Evolutionary conservation across 1,140 invertebrate species (phyloP).

Genomic region (Scaptomyza montana): DNA sequence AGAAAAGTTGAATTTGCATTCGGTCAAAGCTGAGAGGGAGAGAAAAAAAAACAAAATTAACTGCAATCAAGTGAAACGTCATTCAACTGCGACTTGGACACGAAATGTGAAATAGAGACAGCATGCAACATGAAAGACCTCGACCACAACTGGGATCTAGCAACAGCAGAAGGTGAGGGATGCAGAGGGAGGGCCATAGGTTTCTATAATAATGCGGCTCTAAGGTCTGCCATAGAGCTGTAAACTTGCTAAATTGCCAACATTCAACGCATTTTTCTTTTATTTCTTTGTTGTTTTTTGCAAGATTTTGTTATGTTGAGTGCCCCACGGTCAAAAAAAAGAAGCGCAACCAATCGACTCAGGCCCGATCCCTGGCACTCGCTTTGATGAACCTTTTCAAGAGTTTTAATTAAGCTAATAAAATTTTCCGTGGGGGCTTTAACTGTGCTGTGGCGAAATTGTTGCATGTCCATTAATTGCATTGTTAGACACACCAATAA

Average conservation of each 20-base stretch:
- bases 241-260: conserved; percentile 79
- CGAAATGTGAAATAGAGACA: conserved; percentile 31
- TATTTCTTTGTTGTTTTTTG: conserved; percentile 21
- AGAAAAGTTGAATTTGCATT: conserved; percentile 70
- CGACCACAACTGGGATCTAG: conserved; percentile 26
- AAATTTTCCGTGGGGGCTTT: conserved; percentile 48
- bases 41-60: conserved; percentile 64
- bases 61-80: conserved; percentile 81
- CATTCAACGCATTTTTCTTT: conserved; percentile 72
- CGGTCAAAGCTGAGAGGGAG: too few species aligned
- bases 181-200: conserved; percentile 33
- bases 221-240: conserved; percentile 52
- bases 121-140: conserved; percentile 30
- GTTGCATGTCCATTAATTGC: conserved; percentile 74
- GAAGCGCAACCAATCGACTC: conserved; percentile 70
- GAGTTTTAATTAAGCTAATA: conserved; percentile 81
- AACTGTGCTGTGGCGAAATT: conserved; percentile 34
- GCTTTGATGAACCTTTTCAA: conserved; percentile 71
- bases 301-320: conserved; percentile 19
- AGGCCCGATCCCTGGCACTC: conserved; percentile 14
- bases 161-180: background rate
- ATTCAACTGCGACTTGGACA: conserved; percentile 59
- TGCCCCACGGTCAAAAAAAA: conserved; percentile 24
- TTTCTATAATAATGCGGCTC: conserved; percentile 71
- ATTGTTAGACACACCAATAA: conserved; percentile 70